Evolutionary conservation across 2,888 invertebrate genomes (phyloP).

Genomic region (Liopterus haemorrhoidalis): DNA sequence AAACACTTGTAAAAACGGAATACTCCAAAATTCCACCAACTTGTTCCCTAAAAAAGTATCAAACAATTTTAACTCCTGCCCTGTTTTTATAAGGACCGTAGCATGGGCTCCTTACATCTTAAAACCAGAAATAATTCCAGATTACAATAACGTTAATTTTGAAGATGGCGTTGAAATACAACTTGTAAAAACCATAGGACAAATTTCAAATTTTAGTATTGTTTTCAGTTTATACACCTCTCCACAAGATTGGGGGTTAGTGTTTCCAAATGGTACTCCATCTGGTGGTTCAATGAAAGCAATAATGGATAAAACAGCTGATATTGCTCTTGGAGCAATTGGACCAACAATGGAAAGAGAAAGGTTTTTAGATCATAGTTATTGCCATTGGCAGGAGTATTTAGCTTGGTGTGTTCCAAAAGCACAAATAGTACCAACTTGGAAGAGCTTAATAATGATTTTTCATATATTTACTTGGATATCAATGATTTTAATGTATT

Average conservation of each 20-base stretch:
- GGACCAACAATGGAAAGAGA: constrained; percentile 36
- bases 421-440: constrained; percentile 32
- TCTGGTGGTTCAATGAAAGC: constrained; percentile 36
- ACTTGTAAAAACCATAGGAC: constrained; percentile 34
- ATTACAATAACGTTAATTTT: constrained; percentile 20
- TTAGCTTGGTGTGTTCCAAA: constrained; percentile 41
- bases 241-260: constrained; percentile 32
- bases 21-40: constrained; percentile 17
- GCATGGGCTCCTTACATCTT: constrained; percentile 40
- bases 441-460: constrained; percentile 47
- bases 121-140: constrained; percentile 26
- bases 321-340: constrained; percentile 40
- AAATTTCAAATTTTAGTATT: constrained; percentile 35
- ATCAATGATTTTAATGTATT: constrained; percentile 42
- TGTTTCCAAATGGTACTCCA: constrained; percentile 32
- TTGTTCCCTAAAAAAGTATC: constrained; percentile 38
- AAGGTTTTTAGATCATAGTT: constrained; percentile 37
- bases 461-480: constrained; percentile 49
- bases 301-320: constrained; percentile 35
- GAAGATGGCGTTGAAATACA: constrained; percentile 35
- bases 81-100: constrained; percentile 36
- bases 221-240: constrained; percentile 28
- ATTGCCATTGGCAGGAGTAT: constrained; percentile 38
- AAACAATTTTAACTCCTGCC: constrained; percentile 37
- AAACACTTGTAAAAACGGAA: constrained; percentile 26